Evolutionary conservation across 1,140 invertebrate genomes (phyloP).

Genomic region (Sinella curviseta): DNA sequence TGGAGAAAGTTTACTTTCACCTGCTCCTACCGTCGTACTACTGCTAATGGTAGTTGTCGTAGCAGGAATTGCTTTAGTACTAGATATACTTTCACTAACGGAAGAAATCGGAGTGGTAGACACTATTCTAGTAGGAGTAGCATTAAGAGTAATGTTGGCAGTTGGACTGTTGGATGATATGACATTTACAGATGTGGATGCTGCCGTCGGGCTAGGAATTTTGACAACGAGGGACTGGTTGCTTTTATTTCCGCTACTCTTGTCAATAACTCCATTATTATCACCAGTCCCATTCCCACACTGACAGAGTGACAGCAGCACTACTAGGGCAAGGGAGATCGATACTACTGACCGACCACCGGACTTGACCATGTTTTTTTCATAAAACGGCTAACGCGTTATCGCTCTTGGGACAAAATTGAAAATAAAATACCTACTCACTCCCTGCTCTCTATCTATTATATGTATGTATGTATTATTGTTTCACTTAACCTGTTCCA

Average conservation of each 20-base stretch:
- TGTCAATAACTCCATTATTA: neutral
- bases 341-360: neutral
- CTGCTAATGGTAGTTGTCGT: neutral
- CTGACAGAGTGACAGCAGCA: neutral
- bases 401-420: neutral
- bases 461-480: neutral
- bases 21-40: neutral
- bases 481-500: constrained; percentile 14
- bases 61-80: neutral
- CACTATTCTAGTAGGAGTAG: neutral
- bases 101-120: neutral
- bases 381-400: neutral
- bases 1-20: neutral
- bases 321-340: neutral
- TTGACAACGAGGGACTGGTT: neutral
- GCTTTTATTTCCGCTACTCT: neutral
- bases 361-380: neutral
- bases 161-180: neutral
- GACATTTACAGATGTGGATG: neutral
- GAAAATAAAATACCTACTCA: constrained; percentile 1
- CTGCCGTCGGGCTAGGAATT: neutral
- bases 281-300: neutral
- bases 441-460: neutral
- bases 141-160: neutral
- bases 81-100: neutral